A percentile compares a stretch with the other conserved stretches of the same genome.
Conservation (phyloP, 1,140 invertebrate genomes). For the Caligus rogercresseyi region DNA sequence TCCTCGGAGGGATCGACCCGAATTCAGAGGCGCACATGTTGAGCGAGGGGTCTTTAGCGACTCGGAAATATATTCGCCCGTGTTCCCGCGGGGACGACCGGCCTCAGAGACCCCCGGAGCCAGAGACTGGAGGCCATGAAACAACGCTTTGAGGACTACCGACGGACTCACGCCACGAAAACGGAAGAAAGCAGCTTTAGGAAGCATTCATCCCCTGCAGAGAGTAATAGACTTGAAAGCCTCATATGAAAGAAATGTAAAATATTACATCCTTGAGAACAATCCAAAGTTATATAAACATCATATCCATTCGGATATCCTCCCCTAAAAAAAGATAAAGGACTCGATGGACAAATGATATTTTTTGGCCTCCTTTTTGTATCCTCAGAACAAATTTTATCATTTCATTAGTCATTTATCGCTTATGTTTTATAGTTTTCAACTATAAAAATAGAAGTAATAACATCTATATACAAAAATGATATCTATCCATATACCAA, state of each 20-base stretch:
- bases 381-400: not conserved
- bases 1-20: constrained; percentile 37
- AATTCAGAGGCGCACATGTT: constrained; percentile 30
- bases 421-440: not conserved
- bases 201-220: not conserved
- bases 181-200: not conserved
- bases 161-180: constrained; percentile 46
- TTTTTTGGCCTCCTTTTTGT: too few relatives aligned
- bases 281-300: too few relatives aligned
- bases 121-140: constrained; percentile 83
- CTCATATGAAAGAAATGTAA: constrained; percentile 10
- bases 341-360: too few relatives aligned
- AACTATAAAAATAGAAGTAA: not conserved
- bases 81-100: constrained; percentile 25
- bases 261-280: too few relatives aligned
- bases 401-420: not conserved
- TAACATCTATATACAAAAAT: not conserved
- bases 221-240: constrained; percentile 1
- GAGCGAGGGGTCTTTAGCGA: constrained; percentile 28
- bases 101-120: constrained; percentile 28
- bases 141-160: constrained; percentile 81
- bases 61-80: constrained; percentile 28
- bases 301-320: too few relatives aligned
- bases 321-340: too few relatives aligned
- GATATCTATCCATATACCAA: too few relatives aligned